phyloP scores from a whole-genome alignment of 2,797 vertebrate genomes.

The Echeneis naucrates region DNA sequence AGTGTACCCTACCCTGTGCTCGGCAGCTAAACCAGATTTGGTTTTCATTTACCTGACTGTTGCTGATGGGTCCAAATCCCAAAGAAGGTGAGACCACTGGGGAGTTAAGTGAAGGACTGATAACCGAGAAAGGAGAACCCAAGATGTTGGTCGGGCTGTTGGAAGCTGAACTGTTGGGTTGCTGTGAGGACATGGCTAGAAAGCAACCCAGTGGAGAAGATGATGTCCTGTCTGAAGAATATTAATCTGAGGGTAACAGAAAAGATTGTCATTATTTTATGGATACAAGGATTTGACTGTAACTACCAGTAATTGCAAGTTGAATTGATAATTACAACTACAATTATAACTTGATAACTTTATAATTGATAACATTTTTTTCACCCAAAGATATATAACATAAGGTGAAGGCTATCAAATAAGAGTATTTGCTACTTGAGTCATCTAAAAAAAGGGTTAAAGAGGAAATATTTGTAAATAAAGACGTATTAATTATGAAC shows the following conservation, averaged over 20 bases:
- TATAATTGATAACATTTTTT: no score
- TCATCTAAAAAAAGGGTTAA: neutral
- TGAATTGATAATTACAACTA: no score
- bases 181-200: conserved; percentile 80
- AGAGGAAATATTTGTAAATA: neutral
- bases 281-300: neutral
- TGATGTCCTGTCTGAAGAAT: conserved; percentile 79
- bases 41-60: conserved; percentile 85
- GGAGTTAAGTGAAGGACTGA: conserved; percentile 90
- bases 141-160: conserved; percentile 87
- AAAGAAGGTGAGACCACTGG: conserved; percentile 88
- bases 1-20: neutral
- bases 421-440: neutral
- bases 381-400: neutral
- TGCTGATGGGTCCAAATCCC: conserved; percentile 91
- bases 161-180: conserved; percentile 82
- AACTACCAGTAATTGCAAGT: no score
- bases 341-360: no score
- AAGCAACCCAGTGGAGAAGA: conserved; percentile 64
- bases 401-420: neutral
- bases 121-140: conserved; percentile 91
- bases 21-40: neutral
- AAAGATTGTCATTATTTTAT: neutral
- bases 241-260: conserved; percentile 77
- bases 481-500: neutral